A percentile compares a stretch with the other conserved stretches of the same genome.
phyloP scores from a whole-genome alignment of 1,140 invertebrate species.

The Heliconius himera region DNA sequence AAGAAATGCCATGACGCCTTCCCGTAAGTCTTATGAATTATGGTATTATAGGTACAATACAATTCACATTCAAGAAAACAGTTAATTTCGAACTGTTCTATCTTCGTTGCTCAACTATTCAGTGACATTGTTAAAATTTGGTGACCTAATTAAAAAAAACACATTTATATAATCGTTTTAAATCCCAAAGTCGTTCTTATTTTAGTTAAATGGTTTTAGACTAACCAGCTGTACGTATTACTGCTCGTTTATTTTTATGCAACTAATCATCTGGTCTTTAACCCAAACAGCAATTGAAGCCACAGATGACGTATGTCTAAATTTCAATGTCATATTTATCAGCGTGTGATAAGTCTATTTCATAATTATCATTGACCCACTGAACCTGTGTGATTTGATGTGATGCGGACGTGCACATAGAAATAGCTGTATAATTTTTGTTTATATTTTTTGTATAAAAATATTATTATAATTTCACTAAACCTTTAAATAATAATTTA shows the following conservation, averaged over 20 bases:
- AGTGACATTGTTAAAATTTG: not conserved
- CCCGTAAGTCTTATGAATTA: constrained; percentile 56
- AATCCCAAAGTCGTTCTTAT: no score
- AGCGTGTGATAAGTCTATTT: constrained; percentile 39
- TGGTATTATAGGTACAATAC: no score
- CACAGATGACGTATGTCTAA: constrained; percentile 5
- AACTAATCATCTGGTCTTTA: constrained; percentile 10
- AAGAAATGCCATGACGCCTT: constrained; percentile 74
- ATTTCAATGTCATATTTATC: constrained; percentile 45
- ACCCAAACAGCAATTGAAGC: constrained; percentile 12
- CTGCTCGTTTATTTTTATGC: not conserved
- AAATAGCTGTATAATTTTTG: not conserved
- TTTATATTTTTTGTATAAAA: not conserved
- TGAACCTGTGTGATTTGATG: constrained; percentile 47
- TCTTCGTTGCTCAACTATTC: not conserved
- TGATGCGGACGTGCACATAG: not conserved
- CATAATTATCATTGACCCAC: constrained; percentile 57
- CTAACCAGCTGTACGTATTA: no score
- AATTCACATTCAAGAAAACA: no score
- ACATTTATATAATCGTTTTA: no score
- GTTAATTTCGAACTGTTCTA: not conserved
- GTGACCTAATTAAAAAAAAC: not conserved
- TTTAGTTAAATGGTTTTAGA: no score
- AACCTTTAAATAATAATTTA: no score
- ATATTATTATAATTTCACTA: no score